Evolutionary conservation across 2,113 vertebrate genomes (phyloP), one percentile per base, ranked within the genome.

Genomic region (Aphyosemion australe): DNA sequence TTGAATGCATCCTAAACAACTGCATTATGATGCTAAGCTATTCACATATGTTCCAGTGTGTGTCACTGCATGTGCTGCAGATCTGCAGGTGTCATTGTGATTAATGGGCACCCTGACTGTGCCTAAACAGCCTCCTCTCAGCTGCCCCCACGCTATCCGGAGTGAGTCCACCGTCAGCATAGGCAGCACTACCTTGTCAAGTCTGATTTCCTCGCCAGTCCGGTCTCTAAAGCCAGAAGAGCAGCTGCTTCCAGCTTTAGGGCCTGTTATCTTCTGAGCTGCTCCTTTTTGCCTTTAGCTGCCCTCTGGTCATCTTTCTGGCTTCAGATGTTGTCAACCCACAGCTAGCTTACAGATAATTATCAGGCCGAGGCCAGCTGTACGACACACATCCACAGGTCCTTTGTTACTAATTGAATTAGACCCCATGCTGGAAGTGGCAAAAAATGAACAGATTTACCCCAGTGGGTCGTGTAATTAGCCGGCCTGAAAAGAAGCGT

Each of bases 381-480:
- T 59, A 73, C 82, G 82, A 73, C 84, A 69, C 64, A 7, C 82
- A 51, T 83, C 82, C 80, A 85, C 54, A 32, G 73, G 73, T 66
- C 56, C 39, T 87, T 78, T 81, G 74, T 85, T 78, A 59, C 78
- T 87, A 84, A 89, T 84, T 82, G 73, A 87, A 87, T 87, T 79
- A 80, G 82, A 78, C 73, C 37, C 62, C 69, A 63, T 70, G 82
- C 84, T 87, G 83, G 54, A 85, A 83, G 71, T 81, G 72, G 75
- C 73, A 74, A 56, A n/a, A n/a, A n/a, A n/a, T n/a, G n/a, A n/a
- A n/a, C n/a, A n/a, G n/a, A n/a, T n/a, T n/a, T n/a, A 56, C 78
- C 75, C 65, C 70, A 51, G 74, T n/a, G 59, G 80, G 74, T 48
- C 73, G 34, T 78, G 76, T 72, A 60, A 80, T 88, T 79, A 81